A percentile compares a stretch with the other conserved stretches of the same genome.
These are phyloP conservation scores for Deroptyus accipitrinus DNA, from an alignment of 2,113 vertebrate genomes.

Conservation along the genomic window DNA sequence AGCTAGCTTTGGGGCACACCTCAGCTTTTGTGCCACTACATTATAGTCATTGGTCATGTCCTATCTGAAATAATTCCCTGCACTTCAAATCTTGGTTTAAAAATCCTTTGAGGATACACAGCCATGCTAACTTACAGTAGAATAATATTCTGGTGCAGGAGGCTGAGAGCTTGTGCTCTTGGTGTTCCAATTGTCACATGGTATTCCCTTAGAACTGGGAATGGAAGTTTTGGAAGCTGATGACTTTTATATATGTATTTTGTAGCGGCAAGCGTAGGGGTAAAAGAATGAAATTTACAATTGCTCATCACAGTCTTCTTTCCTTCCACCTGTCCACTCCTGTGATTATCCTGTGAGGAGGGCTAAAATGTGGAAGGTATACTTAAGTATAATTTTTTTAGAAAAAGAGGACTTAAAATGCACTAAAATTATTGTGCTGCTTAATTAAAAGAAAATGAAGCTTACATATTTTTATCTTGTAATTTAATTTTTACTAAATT, in stretches of 20 bases:
- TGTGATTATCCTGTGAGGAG: neutral
- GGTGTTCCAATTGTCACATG: neutral
- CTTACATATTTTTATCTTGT: accelerated
- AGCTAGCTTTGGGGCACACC: neutral
- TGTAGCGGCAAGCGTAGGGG: neutral
- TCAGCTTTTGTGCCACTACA: neutral
- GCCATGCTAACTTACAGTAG: neutral
- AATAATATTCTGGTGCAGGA: neutral
- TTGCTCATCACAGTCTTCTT: accelerated
- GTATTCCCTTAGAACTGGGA: neutral
- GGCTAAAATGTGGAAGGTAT: neutral
- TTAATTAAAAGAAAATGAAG: neutral
- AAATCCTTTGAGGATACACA: accelerated
- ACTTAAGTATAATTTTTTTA: neutral
- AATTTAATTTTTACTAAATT: neutral
- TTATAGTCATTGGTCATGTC: neutral
- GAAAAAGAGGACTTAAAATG: neutral
- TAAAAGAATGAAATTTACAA: neutral
- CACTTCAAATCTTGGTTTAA: neutral
- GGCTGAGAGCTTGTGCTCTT: neutral
- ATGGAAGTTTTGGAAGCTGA: neutral
- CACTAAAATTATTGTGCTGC: neutral
- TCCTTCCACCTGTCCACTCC: neutral
- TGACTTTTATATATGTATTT: neutral
- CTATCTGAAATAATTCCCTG: neutral